phyloP scores from a whole-genome alignment of 1,140 invertebrate genomes.

The Listronotus bonariensis region DNA sequence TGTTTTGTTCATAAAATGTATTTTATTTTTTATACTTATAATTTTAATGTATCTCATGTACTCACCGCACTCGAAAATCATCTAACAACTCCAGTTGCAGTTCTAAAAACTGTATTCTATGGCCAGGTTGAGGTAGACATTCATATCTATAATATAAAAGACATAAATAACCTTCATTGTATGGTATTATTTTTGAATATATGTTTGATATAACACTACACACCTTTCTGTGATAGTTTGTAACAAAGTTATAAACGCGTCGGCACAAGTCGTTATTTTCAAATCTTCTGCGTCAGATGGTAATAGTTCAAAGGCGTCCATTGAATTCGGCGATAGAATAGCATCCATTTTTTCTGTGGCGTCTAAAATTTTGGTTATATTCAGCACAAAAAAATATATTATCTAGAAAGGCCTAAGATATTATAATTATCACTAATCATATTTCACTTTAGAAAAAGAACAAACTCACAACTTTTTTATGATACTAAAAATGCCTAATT shows the following conservation, averaged over 20 bases:
- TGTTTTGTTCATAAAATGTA: no score
- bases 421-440: no score
- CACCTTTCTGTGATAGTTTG: slow-evolving; percentile 82
- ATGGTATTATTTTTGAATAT: background rate
- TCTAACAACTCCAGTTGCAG: slow-evolving; percentile 88
- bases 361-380: slow-evolving; percentile 72
- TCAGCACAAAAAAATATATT: no score
- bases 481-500: no score
- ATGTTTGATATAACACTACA: background rate
- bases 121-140: slow-evolving; percentile 79
- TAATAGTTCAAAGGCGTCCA: slow-evolving; percentile 66
- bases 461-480: no score
- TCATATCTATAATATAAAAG: slow-evolving; percentile 63
- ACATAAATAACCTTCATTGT: background rate
- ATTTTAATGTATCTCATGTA: background rate
- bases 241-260: slow-evolving; percentile 79
- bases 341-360: slow-evolving; percentile 88
- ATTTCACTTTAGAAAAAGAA: no score
- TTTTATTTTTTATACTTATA: no score
- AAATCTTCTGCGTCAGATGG: slow-evolving; percentile 65
- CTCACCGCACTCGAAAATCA: slow-evolving; percentile 60
- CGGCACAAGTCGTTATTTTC: slow-evolving; percentile 77
- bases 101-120: slow-evolving; percentile 87
- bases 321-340: slow-evolving; percentile 72
- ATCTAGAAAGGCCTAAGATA: no score